Base-by-base conservation (phyloP, 2,113 vertebrate genomes). In the Corythornis cristatus region DNA sequence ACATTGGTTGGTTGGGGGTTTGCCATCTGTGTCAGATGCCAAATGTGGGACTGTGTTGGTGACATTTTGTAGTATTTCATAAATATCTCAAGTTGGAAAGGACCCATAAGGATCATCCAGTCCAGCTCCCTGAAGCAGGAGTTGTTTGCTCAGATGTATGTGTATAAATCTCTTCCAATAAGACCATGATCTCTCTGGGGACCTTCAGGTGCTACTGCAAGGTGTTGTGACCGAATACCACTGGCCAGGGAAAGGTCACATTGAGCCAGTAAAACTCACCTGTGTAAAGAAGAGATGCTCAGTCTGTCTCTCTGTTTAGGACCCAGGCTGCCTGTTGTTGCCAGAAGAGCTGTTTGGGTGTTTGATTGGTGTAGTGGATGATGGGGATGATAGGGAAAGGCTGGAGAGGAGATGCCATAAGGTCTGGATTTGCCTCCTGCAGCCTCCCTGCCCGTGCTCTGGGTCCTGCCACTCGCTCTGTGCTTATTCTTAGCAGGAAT, bases 381-480 rank as follows among this genome's bases (percentile, higher is more conserved):
- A 18, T 50, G 64, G 53, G 37, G 28, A 90, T 67, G 31, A 3
- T 37, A 51, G 1, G 1, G 1, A 21, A 54, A 56, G 25, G 51
- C 82, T 78, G 76, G 40, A 67, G 17, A n/a, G 54, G 58, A 77
- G 43, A 61, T 83, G 12, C 58, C 12, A 5, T 8, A 48, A 40
- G 28, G 48, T 67, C 20, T 45, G 21, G 35, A 2, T 78, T 81
- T 89, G 29, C 22, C 17, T 89, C 57, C 83, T 35, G 35, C 83
- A 72, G 12, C 83, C 28, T 76, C 67, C 64, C 75, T 65, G 22
- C 37, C 57, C 1, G 1, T 66, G 68, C 64, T 73, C 46, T 37
- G 66, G 22, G 50, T 75, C 57, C 58, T 77, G 58, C 53, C 8
- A 2, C 37, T 75, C 3, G 0, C 82, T 60, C 0, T 0, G 31